Evolutionary conservation across 2,113 vertebrate species (phyloP).

Genomic region (Pelusios castaneus): DNA sequence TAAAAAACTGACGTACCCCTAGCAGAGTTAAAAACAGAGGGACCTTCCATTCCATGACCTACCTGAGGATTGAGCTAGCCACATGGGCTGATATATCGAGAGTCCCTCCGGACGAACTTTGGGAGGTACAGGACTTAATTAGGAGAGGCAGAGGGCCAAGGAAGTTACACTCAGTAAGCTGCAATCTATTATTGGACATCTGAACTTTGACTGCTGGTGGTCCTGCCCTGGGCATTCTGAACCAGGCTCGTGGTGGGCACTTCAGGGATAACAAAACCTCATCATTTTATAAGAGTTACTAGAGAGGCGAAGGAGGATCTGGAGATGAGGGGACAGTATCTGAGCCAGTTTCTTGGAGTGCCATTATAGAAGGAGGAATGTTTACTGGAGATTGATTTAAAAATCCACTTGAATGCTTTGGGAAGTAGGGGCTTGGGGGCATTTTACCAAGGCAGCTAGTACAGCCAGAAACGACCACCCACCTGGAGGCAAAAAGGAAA

Average conservation of each 20-base stretch:
- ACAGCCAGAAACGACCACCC: not conserved
- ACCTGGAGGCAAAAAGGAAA: not conserved
- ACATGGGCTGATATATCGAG: no score
- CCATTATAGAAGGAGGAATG: not conserved
- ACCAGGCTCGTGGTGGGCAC: not conserved
- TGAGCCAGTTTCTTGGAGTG: not conserved
- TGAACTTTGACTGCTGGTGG: not conserved
- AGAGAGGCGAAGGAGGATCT: not conserved
- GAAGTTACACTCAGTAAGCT: not conserved
- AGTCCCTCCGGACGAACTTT: not conserved
- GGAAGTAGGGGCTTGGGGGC: not conserved
- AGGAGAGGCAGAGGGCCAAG: not conserved
- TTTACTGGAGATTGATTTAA: not conserved
- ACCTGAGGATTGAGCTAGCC: not conserved
- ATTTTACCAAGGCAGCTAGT: not conserved
- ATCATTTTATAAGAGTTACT: not conserved
- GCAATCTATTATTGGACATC: not conserved
- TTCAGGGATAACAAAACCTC: not conserved
- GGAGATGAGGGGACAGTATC: not conserved
- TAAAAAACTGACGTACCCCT: not conserved
- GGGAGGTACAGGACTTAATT: not conserved
- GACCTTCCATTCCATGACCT: not conserved
- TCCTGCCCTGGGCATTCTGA: not conserved
- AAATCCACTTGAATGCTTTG: not conserved
- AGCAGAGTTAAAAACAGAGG: not conserved